phyloP scores from a whole-genome alignment of 1,140 invertebrate species.

The Teleogryllus occipitalis region DNA sequence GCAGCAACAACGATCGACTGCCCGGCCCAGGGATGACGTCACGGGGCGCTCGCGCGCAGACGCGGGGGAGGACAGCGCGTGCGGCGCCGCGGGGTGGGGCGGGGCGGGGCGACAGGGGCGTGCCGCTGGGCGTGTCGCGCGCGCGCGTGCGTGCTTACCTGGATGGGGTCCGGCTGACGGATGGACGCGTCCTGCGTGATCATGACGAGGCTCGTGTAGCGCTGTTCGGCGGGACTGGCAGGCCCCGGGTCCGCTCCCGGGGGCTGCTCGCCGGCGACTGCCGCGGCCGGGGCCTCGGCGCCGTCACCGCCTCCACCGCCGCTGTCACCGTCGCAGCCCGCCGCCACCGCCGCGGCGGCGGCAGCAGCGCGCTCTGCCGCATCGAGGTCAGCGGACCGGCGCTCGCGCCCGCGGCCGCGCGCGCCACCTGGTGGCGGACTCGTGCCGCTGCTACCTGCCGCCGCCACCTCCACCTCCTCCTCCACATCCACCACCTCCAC shows the following conservation, averaged over 20 bases:
- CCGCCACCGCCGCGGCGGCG: no score
- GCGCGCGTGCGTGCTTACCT: no score
- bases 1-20: no score
- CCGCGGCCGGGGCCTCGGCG: neutral
- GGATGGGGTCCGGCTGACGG: constrained; percentile 32
- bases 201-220: constrained; percentile 78
- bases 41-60: no score
- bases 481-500: no score
- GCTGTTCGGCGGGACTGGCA: constrained; percentile 33
- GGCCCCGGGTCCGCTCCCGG: constrained; percentile 8
- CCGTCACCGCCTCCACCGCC: constrained; percentile 8
- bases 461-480: no score
- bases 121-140: no score
- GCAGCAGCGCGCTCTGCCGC: neutral
- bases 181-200: constrained; percentile 51
- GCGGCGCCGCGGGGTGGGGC: neutral
- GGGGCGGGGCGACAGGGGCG: no score
- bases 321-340: neutral
- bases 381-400: neutral
- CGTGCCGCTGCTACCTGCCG: neutral
- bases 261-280: constrained; percentile 4
- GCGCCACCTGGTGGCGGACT: constrained; percentile 10
- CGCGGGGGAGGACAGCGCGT: no score
- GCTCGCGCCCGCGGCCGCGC: neutral
- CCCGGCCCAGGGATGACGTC: no score